A percentile compares a stretch with the other conserved stretches of the same genome.
Conservation (phyloP, 2,797 vertebrate genomes). For the Balearica regulorum region DNA sequence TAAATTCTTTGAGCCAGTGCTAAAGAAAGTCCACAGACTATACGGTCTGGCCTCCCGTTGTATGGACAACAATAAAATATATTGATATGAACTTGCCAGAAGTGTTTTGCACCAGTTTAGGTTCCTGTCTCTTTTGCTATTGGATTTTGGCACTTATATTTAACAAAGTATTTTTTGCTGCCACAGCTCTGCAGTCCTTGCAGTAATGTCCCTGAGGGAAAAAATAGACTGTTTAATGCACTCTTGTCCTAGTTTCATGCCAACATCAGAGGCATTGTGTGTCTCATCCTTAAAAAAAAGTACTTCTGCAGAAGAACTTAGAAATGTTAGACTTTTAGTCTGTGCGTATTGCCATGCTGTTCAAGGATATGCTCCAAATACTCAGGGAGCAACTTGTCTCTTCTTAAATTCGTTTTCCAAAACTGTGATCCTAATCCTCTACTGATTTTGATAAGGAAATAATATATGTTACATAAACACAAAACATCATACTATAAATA, state of each 20-base stretch:
- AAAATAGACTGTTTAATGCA: background rate
- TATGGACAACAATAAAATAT: background rate
- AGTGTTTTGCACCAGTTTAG: background rate
- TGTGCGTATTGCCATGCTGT: background rate
- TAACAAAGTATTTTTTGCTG: conserved; percentile 27
- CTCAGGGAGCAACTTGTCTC: background rate
- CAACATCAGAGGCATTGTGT: background rate
- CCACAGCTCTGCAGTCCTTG: background rate
- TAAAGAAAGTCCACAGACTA: background rate
- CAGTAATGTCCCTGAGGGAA: background rate
- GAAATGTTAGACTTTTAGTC: background rate
- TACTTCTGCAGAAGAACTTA: background rate
- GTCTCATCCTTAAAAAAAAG: background rate
- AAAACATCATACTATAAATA: background rate
- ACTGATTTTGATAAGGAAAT: background rate
- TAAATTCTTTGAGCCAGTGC: background rate
- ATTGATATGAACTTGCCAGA: background rate
- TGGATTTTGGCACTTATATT: background rate
- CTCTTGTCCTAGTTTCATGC: background rate
- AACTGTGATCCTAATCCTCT: background rate
- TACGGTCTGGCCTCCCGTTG: background rate
- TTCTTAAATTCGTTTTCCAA: background rate
- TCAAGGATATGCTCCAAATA: background rate
- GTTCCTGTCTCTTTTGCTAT: background rate
- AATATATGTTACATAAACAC: background rate